Evolutionary conservation across 2,888 invertebrate genomes (phyloP), one percentile per base, ranked within the genome.

Genomic region (Heterodera filipjevi): DNA sequence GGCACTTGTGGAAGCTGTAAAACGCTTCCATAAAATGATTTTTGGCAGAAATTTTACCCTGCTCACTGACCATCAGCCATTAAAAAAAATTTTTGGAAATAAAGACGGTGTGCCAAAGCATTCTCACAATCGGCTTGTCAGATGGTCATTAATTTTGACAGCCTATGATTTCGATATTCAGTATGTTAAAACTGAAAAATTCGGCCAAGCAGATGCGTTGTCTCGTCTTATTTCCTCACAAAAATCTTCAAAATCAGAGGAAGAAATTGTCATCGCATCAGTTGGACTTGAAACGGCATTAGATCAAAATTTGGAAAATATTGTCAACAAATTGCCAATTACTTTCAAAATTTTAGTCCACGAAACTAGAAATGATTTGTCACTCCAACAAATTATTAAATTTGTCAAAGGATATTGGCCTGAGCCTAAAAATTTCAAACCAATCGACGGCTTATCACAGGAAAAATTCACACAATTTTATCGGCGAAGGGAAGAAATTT

Each of bases 141-240:
- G 86, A 66, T 89, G 87, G 87, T 83, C 84, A 10, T 49, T 86
- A 0, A 81, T 83, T 5, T 79, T 90, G 44, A 84, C 89, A 2
- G 88, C 84, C 3, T 90, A 90, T 79, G 82, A 87, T 71, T 89
- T 88, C 82, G 81, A 82, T 16, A 87, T 90, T 68, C 82, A 85
- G 70, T 89, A 86, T n/a, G n/a, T n/a, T n/a, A n/a, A n/a, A n/a
- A n/a, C n/a, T n/a, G n/a, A n/a, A n/a, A n/a, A n/a, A n/a, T 89
- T 89, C 81, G 87, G 85, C 2, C 87, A 90, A 79, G 89, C 88
- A 0, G 89, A 90, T 81, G 83, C 83, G 22, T 82, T 90, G 32
- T 89, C 88, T 10, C 78, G 89, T 2, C 76, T 87, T 19, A 81
- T 78, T 46, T 33, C 44, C 14, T 33, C 30, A 8, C 14, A 66